Conservation (phyloP, 64 coral and sea anemone species). For the Actinia equina region DNA sequence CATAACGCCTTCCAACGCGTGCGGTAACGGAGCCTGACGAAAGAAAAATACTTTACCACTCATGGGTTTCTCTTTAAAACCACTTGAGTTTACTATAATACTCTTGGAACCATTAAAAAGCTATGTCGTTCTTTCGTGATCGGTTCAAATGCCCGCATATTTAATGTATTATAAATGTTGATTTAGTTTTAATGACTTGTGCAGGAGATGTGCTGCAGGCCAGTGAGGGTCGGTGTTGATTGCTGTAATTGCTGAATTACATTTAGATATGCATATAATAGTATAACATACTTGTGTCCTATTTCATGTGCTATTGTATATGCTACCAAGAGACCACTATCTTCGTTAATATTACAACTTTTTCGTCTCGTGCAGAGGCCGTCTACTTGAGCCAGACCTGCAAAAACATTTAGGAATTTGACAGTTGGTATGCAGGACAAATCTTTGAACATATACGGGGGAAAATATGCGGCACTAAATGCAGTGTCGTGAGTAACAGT, state of each 20-base stretch:
- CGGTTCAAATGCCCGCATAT: not conserved
- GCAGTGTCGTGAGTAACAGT: too few species aligned
- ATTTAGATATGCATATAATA: not conserved
- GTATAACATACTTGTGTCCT: slow-evolving; percentile 87
- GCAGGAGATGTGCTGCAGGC: not conserved
- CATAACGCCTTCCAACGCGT: not conserved
- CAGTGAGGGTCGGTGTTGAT: not conserved
- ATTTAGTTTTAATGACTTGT: not conserved
- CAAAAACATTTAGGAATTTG: not conserved
- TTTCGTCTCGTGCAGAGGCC: slow-evolving; percentile 84
- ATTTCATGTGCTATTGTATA: slow-evolving; percentile 97
- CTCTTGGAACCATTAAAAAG: not conserved
- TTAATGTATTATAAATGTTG: not conserved
- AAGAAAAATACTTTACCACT: not conserved
- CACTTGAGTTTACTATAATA: not conserved
- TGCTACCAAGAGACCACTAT: slow-evolving; percentile 76
- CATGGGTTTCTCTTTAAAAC: not conserved
- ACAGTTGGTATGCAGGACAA: too few species aligned
- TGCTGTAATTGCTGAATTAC: not conserved
- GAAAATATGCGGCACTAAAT: too few species aligned
- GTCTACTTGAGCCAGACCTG: slow-evolving; percentile 87
- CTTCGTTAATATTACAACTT: slow-evolving; percentile 92
- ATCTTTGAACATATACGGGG: too few species aligned
- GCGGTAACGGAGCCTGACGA: not conserved
- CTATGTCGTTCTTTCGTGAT: not conserved